These are phyloP conservation scores for Pelagia noctiluca DNA, from an alignment of 30 jellyfish, hydroid and myxozoan species.

Conservation along the genomic window DNA sequence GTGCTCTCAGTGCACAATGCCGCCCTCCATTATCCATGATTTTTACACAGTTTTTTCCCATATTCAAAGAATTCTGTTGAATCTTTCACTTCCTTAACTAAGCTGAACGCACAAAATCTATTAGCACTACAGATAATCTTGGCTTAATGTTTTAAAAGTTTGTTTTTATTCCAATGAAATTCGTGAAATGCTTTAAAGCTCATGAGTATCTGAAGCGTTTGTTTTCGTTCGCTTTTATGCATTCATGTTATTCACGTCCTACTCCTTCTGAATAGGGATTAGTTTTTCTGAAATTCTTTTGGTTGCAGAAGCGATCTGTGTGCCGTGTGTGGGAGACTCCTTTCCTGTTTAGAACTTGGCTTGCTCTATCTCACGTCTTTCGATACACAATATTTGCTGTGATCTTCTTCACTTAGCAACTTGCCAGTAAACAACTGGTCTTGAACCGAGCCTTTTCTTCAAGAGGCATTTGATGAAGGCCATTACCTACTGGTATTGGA, in stretches of 20 bases:
- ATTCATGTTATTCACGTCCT: not conserved
- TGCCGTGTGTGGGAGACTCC: not conserved
- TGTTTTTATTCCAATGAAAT: not conserved
- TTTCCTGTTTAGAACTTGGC: not conserved
- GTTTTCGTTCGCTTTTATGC: not conserved
- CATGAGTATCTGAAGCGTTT: not conserved
- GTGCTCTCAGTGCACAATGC: not conserved
- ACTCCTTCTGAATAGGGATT: not conserved
- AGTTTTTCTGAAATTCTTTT: not conserved
- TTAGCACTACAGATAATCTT: conserved; percentile 18
- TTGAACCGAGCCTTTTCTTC: too few species aligned
- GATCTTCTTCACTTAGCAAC: too few species aligned
- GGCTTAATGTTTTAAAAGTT: not conserved
- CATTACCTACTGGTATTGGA: too few species aligned
- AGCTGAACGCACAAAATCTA: not conserved
- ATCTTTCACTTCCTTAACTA: conserved; percentile 7
- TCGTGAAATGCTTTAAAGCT: not conserved
- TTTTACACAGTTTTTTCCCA: not conserved
- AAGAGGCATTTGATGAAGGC: too few species aligned
- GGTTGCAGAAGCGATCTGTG: not conserved
- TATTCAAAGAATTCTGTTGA: conserved; percentile 1
- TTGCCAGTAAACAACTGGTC: too few species aligned
- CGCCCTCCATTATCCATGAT: conserved; percentile 9
- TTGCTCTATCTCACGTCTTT: too few species aligned
- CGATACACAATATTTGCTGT: too few species aligned